Evolutionary conservation across 2,888 invertebrate genomes (phyloP), one percentile per base, ranked within the genome.

Genomic region (Onthophagus sagittarius): DNA sequence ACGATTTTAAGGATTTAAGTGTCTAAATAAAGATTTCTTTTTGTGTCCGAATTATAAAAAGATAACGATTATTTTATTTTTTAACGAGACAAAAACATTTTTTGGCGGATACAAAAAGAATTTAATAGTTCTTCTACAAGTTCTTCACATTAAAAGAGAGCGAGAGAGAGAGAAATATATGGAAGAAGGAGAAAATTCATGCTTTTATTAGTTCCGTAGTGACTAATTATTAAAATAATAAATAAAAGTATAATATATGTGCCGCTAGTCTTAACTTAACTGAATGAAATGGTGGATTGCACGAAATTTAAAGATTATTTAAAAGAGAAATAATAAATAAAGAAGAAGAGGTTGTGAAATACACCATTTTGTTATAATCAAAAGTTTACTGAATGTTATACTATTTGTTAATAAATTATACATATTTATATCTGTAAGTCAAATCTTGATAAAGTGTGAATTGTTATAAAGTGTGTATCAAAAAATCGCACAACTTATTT

Each of bases 361-460:
- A 76, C 79, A 77, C 76, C 75, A 74, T 79, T 80, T 76, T 77
- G 77, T 23, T 23, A 23, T 80, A 76, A 79, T 79, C 77, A 23
- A 81, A 80, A 81, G 79, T 83, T 83, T 82, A 83, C 82, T 84
- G 82, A 84, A 84, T 84, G 84, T 84, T 84, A 84, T 83, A 23
- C 23, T 23, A 82, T 84, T 84, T 84, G 84, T 84, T 84, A 83
- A 84, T 84, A 83, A 84, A 83, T 82, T 83, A 83, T 83, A 83
- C 82, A 83, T 83, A 83, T 83, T 83, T 83, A 84, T 84, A 83
- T 82, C 80, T 80, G 81, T 81, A 80, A 78, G 76, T 77, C 7
- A 53, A 23, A 23, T 23, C 23, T 79, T 78, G 75, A 71, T 80
- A 80, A 80, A 79, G 79, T 81, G 79, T 79, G 79, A 80, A 79